A percentile compares a stretch with the other conserved stretches of the same genome.
These are phyloP conservation scores for Struthio camelus DNA, from an alignment of 2,113 vertebrate genomes.

Conservation along the genomic window DNA sequence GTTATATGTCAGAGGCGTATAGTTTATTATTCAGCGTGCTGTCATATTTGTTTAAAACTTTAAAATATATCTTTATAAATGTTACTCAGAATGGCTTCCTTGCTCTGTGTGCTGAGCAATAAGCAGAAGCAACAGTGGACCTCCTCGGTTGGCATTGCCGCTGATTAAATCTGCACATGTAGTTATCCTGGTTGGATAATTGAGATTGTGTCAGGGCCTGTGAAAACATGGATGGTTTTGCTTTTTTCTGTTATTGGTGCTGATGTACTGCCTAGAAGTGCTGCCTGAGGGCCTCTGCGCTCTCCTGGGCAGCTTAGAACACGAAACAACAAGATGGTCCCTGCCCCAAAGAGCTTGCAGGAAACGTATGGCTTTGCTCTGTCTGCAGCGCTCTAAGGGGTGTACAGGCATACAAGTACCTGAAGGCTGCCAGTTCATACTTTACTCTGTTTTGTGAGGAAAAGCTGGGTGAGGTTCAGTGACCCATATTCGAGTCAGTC, in stretches of 20 bases:
- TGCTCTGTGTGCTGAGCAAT: accelerated
- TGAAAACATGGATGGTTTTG: background rate
- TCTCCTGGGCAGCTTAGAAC: accelerated
- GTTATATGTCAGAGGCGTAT: background rate
- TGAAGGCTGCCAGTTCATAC: background rate
- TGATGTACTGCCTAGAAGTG: background rate
- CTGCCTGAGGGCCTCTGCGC: background rate
- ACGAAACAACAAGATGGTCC: accelerated
- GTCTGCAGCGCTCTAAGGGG: background rate
- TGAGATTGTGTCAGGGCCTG: background rate
- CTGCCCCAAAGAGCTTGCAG: background rate
- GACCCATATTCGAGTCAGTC: background rate
- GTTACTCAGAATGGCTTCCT: background rate
- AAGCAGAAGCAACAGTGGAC: background rate
- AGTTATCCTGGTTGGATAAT: background rate
- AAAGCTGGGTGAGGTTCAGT: background rate
- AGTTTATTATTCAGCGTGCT: background rate
- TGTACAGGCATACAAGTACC: background rate
- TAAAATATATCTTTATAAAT: background rate
- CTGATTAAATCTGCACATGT: background rate
- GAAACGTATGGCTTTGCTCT: accelerated
- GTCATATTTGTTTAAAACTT: background rate
- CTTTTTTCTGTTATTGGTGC: background rate
- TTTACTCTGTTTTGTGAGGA: background rate
- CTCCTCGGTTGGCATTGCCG: background rate